A percentile compares a stretch with the other conserved stretches of the same genome.
Evolutionary conservation across 2,888 invertebrate species (phyloP).

Genomic region (Protula sp.): DNA sequence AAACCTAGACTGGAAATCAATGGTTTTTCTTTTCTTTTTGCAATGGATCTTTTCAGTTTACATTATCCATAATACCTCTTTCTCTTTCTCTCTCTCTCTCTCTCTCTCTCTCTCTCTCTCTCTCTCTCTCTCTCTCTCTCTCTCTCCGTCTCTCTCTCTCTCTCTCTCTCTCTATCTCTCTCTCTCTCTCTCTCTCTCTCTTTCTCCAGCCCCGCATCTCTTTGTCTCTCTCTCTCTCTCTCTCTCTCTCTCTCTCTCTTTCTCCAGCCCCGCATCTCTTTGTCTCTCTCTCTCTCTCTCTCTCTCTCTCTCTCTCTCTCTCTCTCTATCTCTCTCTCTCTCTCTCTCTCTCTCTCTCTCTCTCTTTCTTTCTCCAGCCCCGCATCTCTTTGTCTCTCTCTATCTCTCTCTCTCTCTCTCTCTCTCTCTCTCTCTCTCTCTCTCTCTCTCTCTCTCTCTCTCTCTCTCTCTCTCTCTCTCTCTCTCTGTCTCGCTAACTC

Average conservation of each 20-base stretch:
- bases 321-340: no score
- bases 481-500: background rate
- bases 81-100: constrained; percentile 4
- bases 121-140: constrained; percentile 2
- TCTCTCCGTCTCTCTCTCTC: constrained; percentile 3
- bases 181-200: background rate
- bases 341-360: constrained; percentile 1
- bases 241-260: constrained; percentile 4
- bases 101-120: constrained; percentile 4
- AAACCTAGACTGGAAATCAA: no score
- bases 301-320: constrained; percentile 7
- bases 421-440: constrained; percentile 2
- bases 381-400: no score
- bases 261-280: no score
- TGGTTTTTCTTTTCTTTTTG: no score
- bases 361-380: background rate
- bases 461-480: constrained; percentile 3
- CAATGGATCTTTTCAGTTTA: no score
- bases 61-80: no score
- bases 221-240: no score
- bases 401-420: constrained; percentile 1
- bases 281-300: constrained; percentile 2
- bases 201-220: background rate
- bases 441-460: constrained; percentile 2
- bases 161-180: no score